Percentiles rank a stretch among this genome's conserved stretches.
These are phyloP conservation scores for Chunga burmeisteri DNA, from an alignment of 2,113 vertebrate genomes.

Conservation along the genomic window DNA sequence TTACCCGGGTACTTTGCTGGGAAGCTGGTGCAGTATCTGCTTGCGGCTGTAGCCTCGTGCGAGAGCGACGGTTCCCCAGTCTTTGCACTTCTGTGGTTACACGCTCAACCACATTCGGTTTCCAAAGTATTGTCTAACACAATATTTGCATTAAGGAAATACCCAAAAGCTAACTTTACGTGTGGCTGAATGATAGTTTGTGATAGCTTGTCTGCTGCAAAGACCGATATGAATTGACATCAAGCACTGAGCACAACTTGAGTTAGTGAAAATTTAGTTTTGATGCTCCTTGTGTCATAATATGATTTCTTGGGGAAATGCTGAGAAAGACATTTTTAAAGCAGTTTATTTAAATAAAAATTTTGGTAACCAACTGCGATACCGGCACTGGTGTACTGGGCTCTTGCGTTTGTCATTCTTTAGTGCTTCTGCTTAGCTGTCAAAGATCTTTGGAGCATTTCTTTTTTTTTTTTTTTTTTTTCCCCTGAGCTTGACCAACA, in stretches of 20 bases:
- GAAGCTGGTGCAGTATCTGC: not conserved
- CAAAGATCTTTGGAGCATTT: not conserved
- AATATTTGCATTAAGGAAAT: not conserved
- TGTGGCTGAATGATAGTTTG: not conserved
- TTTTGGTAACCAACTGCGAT: not conserved
- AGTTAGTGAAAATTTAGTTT: not conserved
- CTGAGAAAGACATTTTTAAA: not conserved
- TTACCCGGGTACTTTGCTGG: not conserved
- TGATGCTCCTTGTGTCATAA: not conserved
- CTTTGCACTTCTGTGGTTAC: not conserved
- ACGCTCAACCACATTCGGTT: not conserved
- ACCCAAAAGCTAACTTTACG: not conserved
- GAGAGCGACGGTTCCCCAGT: not conserved
- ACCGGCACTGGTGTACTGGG: not conserved
- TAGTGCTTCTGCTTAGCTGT: not conserved
- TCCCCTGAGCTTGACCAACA: not conserved
- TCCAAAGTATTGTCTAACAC: not conserved
- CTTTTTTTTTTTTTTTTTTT: not conserved
- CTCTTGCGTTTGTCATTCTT: not conserved
- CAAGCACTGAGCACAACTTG: not conserved
- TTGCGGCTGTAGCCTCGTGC: fast-evolving
- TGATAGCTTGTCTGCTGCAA: not conserved
- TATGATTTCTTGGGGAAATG: not conserved
- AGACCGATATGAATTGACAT: not conserved
- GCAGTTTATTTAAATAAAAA: not conserved